A percentile compares a stretch with the other conserved stretches of the same genome.
Evolutionary conservation across 2,797 vertebrate genomes (phyloP).

Genomic region (Tragelaphus oryx): DNA sequence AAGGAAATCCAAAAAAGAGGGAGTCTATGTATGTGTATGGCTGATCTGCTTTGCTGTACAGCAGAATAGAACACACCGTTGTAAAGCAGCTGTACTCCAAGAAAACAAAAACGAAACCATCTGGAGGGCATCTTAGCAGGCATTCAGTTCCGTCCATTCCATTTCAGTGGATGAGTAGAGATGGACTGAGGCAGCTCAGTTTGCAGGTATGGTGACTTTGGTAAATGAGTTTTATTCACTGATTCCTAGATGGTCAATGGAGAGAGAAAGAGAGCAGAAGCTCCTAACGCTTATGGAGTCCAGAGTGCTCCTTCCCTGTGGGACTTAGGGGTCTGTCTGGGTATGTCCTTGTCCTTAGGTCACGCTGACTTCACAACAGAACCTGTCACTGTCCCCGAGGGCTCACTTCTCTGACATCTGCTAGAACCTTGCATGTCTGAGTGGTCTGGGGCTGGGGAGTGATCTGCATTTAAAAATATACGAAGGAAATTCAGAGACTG

Average conservation of each 20-base stretch:
- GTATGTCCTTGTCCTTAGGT: accelerated
- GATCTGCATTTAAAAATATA: not conserved
- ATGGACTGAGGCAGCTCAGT: not conserved
- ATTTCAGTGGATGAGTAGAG: not conserved
- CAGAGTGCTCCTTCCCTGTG: accelerated
- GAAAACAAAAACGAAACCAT: not conserved
- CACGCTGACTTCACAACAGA: accelerated
- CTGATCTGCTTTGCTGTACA: not conserved
- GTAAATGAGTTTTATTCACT: not conserved
- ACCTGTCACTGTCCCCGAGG: accelerated
- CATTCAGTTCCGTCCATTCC: not conserved
- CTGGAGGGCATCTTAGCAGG: not conserved
- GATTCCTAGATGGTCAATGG: not conserved
- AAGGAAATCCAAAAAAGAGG: not conserved
- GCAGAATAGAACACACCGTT: not conserved
- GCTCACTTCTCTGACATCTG: not conserved
- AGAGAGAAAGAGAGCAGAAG: accelerated
- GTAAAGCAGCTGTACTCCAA: not conserved
- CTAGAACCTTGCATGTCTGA: not conserved
- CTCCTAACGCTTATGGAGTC: accelerated
- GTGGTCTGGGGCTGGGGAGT: not conserved
- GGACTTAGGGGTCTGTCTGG: not conserved
- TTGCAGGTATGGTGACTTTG: not conserved
- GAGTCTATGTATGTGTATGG: accelerated
- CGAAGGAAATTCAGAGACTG: not conserved